Evolutionary conservation across 2,888 invertebrate species (phyloP).

Genomic region (Cosmia pyralina): DNA sequence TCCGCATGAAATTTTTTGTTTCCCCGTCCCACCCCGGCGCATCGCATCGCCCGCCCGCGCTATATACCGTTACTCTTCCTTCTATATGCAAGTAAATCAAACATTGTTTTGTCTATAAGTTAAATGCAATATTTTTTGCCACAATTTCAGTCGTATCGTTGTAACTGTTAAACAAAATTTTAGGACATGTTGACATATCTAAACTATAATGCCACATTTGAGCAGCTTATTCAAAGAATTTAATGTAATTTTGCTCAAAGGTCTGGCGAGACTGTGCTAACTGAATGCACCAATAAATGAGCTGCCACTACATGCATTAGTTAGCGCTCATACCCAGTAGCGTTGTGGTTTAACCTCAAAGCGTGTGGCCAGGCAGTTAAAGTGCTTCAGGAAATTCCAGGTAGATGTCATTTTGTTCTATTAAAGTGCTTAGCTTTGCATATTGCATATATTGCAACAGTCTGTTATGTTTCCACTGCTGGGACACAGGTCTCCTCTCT

Average conservation of each 20-base stretch:
- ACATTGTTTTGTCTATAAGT: neutral
- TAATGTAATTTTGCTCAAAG: constrained; percentile 16
- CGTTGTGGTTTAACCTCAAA: constrained; percentile 25
- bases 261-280: neutral
- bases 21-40: too few relatives aligned
- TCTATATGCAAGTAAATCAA: neutral
- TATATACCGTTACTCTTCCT: neutral
- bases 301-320: constrained; percentile 41
- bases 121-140: neutral
- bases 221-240: neutral
- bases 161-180: neutral
- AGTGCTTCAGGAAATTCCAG: neutral
- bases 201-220: neutral
- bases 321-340: constrained; percentile 21
- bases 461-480: too few relatives aligned
- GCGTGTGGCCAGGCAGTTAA: constrained; percentile 7
- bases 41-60: too few relatives aligned
- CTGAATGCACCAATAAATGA: constrained; percentile 47
- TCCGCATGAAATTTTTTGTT: too few relatives aligned
- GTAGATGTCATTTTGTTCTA: neutral
- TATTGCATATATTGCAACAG: too few relatives aligned
- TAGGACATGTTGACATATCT: neutral
- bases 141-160: neutral
- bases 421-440: too few relatives aligned
- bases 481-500: too few relatives aligned